Evolutionary conservation across 2,888 invertebrate species (phyloP), one percentile per base, ranked within the genome.

Genomic region (Drosophila kanekoi): DNA sequence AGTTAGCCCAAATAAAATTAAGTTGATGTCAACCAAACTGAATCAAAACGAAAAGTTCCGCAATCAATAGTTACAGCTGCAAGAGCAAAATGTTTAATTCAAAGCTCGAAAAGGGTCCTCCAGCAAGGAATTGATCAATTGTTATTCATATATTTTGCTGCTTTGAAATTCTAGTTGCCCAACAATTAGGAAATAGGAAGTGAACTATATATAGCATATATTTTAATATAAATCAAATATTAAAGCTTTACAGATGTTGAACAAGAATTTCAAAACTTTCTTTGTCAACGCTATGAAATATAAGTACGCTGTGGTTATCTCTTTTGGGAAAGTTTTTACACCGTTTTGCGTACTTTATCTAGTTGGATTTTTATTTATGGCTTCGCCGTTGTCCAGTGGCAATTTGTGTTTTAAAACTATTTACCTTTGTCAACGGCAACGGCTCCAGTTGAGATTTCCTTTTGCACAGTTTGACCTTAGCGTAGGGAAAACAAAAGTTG

Each of bases 401-500:
- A 18, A 43, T 18, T 41, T 59, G 44, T 32, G 38, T 8, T 45
- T n/a, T 14, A 0, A 58, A 74, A 69, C 35, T 59, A 62, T 62
- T 75, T 73, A 73, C 76, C 76, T 64, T 48, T 60, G 41, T 41
- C 44, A 44, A 14, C 32, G 20, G 45, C 33, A 44, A 48, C n/a
- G n/a, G 5, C 28, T 63, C 23, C n/a, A 20, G 33, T 40, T 45
- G 16, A 72, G 67, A 58, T 72, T 68, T 47, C 54, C 16, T 37
- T 23, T n/a, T 23, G 49, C 43, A 16, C 48, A 45, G 45, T 60
- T 56, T 54, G 33, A 35, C 45, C 43, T 59, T 28, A 40, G 44
- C 35, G 33, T 47, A 51, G n/a, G n/a, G n/a, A n/a, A 11, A 18
- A 57, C 81, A 86, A 59, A 86, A 86, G 56, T 83, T 83, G 28